Base-by-base conservation (phyloP, 1,140 invertebrate species). In the Diorhabda elongata region DNA sequence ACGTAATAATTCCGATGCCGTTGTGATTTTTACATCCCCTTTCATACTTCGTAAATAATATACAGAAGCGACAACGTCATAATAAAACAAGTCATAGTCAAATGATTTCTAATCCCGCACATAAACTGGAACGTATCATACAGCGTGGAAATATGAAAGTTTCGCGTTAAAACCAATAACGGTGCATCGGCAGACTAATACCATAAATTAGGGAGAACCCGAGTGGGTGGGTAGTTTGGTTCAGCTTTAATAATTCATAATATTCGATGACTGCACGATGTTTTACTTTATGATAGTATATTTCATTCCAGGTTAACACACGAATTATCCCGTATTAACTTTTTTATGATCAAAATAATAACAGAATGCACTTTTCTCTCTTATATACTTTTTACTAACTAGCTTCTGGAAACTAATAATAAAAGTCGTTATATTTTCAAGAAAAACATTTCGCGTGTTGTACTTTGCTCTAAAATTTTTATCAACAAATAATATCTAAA, bases 91-190 rank as follows among this genome's bases (percentile, higher is more conserved):
- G 43, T 11, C 44, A 9, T 62, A 9, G 44, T 6, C 42, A 5
- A 62, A 62, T 62, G 44, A 26, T 26, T 26, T 26, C 26, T 62
- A 62, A 62, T 62, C 61, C 61, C 26, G 42, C 11, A 11, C 44
- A 44, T 62, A 62, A 62, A 44, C 61, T 44, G 61, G 26, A 52
- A 62, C 61, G 11, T 44, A 47, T 44, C 44, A 2, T 26, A 26
- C 61, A 41, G 61, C n/a, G 26, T 52, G 43, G 5, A 62, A 44
- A 44, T 62, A 62, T 62, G 42, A 45, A 62, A 62, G 61, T 62
- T 44, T 44, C 61, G 61, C 43, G 44, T n/a, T 62, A 9, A 62
- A 62, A 44, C 44, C n/a, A 9, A 62, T 62, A 43, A n/a, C 42
- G 11, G 61, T n/a, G 44, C 26, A 62, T n/a, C 61, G n/a, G 47